Evolutionary conservation across 2,797 vertebrate genomes (phyloP).

Genomic region (Orientallactaga sibirica): DNA sequence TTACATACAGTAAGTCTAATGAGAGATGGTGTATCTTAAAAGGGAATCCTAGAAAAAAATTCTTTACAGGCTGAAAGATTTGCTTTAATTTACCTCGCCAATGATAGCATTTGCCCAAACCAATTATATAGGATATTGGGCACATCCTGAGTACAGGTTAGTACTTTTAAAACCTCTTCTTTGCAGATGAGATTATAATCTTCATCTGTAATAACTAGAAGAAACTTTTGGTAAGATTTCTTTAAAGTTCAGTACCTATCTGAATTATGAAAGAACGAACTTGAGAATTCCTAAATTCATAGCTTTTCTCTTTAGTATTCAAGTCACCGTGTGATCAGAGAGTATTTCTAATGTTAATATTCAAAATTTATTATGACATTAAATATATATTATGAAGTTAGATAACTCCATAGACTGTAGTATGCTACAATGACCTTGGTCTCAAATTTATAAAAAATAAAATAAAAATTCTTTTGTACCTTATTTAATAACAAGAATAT

Average conservation of each 20-base stretch:
- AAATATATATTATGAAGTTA: neutral
- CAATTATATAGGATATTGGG: neutral
- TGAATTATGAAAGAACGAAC: conserved; percentile 50
- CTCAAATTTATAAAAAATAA: conserved; percentile 22
- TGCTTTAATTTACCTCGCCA: neutral
- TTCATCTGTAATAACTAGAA: conserved; percentile 17
- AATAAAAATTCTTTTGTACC: neutral
- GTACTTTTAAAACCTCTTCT: neutral
- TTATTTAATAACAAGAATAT: neutral
- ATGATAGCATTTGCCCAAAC: neutral
- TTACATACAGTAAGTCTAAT: neutral
- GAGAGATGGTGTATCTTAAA: neutral
- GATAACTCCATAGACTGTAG: neutral
- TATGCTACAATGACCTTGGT: neutral
- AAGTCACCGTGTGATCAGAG: neutral
- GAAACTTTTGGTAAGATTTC: neutral
- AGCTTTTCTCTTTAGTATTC: conserved; percentile 25
- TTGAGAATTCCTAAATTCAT: conserved; percentile 23
- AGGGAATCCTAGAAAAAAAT: neutral
- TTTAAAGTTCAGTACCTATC: neutral
- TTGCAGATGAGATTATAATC: neutral
- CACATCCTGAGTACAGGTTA: neutral
- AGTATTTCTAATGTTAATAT: conserved; percentile 38
- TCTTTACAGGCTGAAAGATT: neutral
- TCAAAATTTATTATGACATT: conserved; percentile 13